Evolutionary conservation across 2,113 vertebrate species (phyloP), one percentile per base, ranked within the genome.

Genomic region (Symphodus melops): DNA sequence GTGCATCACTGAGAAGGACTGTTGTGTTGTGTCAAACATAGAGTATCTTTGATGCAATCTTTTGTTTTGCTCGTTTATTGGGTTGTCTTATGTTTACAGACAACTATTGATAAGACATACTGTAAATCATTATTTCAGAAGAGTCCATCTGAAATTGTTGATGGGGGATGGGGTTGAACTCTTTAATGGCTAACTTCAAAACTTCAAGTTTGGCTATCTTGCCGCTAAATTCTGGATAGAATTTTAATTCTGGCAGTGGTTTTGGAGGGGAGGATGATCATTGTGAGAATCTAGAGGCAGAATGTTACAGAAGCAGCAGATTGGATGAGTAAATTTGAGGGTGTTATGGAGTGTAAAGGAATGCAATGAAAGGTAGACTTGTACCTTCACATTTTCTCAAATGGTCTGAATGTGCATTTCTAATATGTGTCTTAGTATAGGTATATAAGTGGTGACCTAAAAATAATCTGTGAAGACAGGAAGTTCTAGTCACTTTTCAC

Each of bases 261-360:
- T 42, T n/a, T 61, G 28, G 20, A 0, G 10, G 25, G 65, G 54
- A 61, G 48, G 21, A 69, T 56, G 58, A 74, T n/a, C 20, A 66
- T n/a, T 28, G 19, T 44, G 5, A 37, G n/a, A 19, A 62, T 33
- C 54, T 63, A 33, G 14, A 64, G 49, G 71, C 57, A 75, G 56
- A 36, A 11, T 60, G 54, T 41, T 56, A 78, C 68, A 67, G 69
- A 72, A 60, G 61, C 77, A 75, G 52, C 64, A 78, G 74, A 83
- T 77, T 88, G 54, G 71, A 62, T 72, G 77, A 68, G 74, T 66
- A 63, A 73, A 79, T 61, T 13, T 21, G 46, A 23, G 28, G 6
- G 23, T 39, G 37, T 37, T 58, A 51, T 23, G 37, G 55, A 75
- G 20, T 42, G 61, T 52, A 9, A 20, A 36, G 37, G 64, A 54